Base-by-base conservation (phyloP, 2,113 vertebrate species). In the Accipiter cooperii region DNA sequence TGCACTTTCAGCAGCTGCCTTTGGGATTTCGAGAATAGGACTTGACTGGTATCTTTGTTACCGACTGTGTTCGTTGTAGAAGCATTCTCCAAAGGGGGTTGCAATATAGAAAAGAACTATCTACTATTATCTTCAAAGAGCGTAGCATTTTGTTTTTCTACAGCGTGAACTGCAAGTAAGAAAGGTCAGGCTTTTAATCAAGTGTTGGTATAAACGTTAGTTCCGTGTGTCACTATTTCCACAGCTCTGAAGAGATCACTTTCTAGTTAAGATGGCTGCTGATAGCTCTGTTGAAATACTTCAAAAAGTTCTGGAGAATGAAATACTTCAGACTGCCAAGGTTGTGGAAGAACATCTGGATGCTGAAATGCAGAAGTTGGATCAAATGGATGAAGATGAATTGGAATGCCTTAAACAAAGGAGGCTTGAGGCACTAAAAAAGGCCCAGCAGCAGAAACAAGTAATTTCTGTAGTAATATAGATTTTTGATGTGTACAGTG, bases 381-480 rank as follows among this genome's bases (percentile, higher is more conserved):
- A 99, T 51, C 98, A 98, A 55, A 98, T 99, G 98, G 99, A 99
- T 89, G 99, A 99, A 80, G 99, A 99, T 70, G 99, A 99, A 77
- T 92, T 99, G 87, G 99, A 99, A 77, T 96, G 84, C 73, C 98
- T 99, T 84, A 99, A 99, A 96, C 99, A 99, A 97, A 99, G 97
- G 94, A 98, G 99, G 60, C 98, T 99, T 46, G 99, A 99, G 79
- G 98, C 99, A 6, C 97, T 99, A 28, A 99, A 98, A 95, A 99
- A 99, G 97, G 98, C 98, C 19, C 99, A 99, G 89, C 99, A 99
- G 97, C 99, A 99, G 97, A 99, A 99, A 98, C 99, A 99, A 98
- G 99, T 99, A 98, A 97, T 94, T 88, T 61, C 74, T 77, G 47
- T 75, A 87, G 80, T 92, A 58, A 38, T 66, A 6, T 6, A 79